Percentiles rank a stretch among this genome's conserved stretches.
Evolutionary conservation across 2,797 vertebrate species (phyloP).

Genomic region (Macroramphosus scolopax): DNA sequence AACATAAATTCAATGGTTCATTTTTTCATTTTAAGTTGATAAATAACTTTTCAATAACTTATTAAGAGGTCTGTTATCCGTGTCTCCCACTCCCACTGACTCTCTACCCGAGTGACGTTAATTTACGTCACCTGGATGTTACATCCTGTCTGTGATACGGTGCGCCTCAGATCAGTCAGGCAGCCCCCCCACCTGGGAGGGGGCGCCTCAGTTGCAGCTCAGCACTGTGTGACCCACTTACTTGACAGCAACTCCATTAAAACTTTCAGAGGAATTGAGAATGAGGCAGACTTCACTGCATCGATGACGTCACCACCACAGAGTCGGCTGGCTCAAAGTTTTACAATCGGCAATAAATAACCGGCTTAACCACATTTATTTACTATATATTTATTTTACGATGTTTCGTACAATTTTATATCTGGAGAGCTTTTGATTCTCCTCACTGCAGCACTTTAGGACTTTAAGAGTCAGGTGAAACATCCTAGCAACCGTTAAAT

Average conservation of each 20-base stretch:
- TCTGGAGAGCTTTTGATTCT: neutral
- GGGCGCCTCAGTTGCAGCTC: constrained; percentile 36
- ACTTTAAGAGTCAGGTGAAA: too few relatives aligned
- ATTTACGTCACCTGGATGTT: constrained; percentile 8
- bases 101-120: constrained; percentile 4
- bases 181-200: constrained; percentile 31
- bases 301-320: neutral
- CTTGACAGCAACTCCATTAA: too few relatives aligned
- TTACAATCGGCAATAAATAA: constrained; percentile 1
- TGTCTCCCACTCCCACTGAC: too few relatives aligned
- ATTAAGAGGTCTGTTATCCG: neutral
- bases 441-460: too few relatives aligned
- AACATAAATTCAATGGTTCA: too few relatives aligned
- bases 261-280: constrained; percentile 41
- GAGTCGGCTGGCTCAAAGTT: too few relatives aligned
- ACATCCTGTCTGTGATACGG: constrained; percentile 17
- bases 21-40: neutral
- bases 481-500: too few relatives aligned
- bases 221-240: constrained; percentile 60
- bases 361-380: constrained; percentile 3
- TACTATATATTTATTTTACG: neutral
- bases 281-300: constrained; percentile 6
- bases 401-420: neutral
- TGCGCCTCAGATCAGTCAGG: constrained; percentile 30
- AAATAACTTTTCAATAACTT: constrained; percentile 2